Evolutionary conservation across 2,888 invertebrate genomes (phyloP).

Genomic region (Agrilus mali): DNA sequence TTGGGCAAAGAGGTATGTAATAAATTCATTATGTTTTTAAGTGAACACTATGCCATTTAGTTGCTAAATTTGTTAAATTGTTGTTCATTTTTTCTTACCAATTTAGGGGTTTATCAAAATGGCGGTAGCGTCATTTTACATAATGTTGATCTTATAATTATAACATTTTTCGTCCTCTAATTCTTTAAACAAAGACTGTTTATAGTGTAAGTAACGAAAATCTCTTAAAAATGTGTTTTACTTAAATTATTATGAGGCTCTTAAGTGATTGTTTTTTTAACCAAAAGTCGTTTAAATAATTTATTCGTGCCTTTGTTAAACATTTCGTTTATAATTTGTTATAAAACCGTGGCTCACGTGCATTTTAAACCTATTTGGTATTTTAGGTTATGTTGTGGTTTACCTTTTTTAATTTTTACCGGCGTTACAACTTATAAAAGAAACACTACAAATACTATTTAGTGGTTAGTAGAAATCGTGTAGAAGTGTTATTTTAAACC

Average conservation of each 20-base stretch:
- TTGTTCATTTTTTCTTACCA: constrained; percentile 28
- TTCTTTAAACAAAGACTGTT: too few species aligned
- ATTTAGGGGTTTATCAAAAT: constrained; percentile 35
- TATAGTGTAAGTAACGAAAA: too few species aligned
- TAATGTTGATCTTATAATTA: constrained; percentile 2
- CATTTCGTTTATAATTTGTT: neutral
- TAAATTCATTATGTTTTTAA: constrained; percentile 7
- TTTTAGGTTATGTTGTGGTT: constrained; percentile 23
- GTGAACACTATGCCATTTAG: neutral
- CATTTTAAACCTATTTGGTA: neutral
- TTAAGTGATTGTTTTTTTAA: too few species aligned
- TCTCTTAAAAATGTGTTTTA: too few species aligned
- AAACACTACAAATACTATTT: too few species aligned
- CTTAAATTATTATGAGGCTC: too few species aligned
- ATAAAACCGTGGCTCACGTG: neutral
- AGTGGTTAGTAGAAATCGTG: too few species aligned
- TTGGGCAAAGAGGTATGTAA: constrained; percentile 19
- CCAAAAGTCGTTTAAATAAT: constrained; percentile 1
- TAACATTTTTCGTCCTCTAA: neutral
- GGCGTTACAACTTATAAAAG: constrained; percentile 4
- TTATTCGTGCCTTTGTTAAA: neutral
- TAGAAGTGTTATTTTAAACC: too few species aligned
- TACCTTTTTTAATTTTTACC: constrained; percentile 18
- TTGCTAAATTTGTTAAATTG: constrained; percentile 25
- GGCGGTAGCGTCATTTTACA: constrained; percentile 29